Conservation (phyloP, 2,888 invertebrate species). For the Orthosia incerta region DNA sequence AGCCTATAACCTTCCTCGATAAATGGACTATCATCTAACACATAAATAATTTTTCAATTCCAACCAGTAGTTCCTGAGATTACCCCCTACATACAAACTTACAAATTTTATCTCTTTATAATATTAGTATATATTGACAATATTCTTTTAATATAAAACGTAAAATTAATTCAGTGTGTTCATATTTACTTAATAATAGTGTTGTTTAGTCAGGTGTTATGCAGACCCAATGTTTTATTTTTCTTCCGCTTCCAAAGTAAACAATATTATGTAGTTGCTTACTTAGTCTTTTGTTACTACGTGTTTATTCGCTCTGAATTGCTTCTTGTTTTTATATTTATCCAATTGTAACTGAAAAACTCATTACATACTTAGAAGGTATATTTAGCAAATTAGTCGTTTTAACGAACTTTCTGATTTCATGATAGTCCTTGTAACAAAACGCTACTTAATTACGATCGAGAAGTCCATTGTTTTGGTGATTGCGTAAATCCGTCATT, state of each 20-base stretch:
- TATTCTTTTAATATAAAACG: slow-evolving; percentile 1
- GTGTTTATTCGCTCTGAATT: slow-evolving; percentile 16
- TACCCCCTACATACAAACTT: too few species aligned
- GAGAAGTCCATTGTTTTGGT: slow-evolving; percentile 70
- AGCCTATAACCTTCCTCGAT: too few species aligned
- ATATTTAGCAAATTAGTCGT: slow-evolving; percentile 43
- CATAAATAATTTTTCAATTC: too few species aligned
- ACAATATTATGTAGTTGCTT: slow-evolving; percentile 21
- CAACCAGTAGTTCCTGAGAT: too few species aligned
- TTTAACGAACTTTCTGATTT: slow-evolving; percentile 67
- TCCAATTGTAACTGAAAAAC: slow-evolving; percentile 19
- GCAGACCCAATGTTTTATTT: slow-evolving; percentile 25
- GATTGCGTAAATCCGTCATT: slow-evolving; percentile 76
- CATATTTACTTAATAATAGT: neutral
- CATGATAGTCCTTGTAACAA: slow-evolving; percentile 64
- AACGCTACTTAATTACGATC: slow-evolving; percentile 64
- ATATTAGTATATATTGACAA: neutral
- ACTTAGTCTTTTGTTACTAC: slow-evolving; percentile 27
- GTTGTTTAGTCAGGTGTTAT: slow-evolving; percentile 54
- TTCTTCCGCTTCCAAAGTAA: slow-evolving; percentile 52
- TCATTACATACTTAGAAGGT: slow-evolving; percentile 27
- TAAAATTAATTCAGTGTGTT: neutral
- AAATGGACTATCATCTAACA: too few species aligned
- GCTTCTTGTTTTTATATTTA: slow-evolving; percentile 27
- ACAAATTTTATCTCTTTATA: too few species aligned